Percentiles rank a stretch among this genome's conserved stretches.
Conservation (phyloP, 2,888 invertebrate genomes). For the Caenorhabditis uteleia region DNA sequence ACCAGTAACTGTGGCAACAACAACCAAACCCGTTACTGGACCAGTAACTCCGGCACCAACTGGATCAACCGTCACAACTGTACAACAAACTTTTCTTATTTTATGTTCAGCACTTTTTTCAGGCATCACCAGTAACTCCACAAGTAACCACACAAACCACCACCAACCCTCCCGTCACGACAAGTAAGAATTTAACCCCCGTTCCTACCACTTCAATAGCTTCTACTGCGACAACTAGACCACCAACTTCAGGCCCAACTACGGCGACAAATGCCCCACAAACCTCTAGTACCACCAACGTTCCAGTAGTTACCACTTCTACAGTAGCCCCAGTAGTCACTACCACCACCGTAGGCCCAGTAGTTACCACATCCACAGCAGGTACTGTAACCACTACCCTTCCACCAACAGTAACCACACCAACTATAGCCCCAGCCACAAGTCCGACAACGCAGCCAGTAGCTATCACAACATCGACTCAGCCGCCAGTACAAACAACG, state of each 20-base stretch:
- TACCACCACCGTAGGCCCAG: slow-evolving; percentile 1
- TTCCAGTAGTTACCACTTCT: background rate
- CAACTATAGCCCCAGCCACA: background rate
- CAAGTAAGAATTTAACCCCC: too few relatives aligned
- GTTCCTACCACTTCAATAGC: background rate
- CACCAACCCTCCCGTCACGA: background rate
- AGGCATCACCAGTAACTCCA: background rate
- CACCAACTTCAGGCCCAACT: slow-evolving; percentile 5
- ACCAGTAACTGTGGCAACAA: background rate
- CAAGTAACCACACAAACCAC: background rate
- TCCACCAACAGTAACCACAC: background rate
- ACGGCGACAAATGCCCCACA: background rate
- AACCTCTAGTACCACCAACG: background rate
- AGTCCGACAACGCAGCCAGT: background rate
- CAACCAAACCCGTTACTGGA: background rate
- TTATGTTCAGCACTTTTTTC: too few relatives aligned
- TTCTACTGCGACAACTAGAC: background rate
- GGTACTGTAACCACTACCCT: background rate
- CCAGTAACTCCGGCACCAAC: background rate
- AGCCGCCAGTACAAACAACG: background rate
- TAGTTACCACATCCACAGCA: slow-evolving; percentile 16
- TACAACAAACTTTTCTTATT: too few relatives aligned
- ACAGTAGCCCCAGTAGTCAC: slow-evolving; percentile 3
- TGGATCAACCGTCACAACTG: background rate
- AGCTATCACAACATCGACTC: background rate